Evolutionary conservation across 2,888 invertebrate genomes (phyloP), one percentile per base, ranked within the genome.

Genomic region (Trypoxylon attenuatum): DNA sequence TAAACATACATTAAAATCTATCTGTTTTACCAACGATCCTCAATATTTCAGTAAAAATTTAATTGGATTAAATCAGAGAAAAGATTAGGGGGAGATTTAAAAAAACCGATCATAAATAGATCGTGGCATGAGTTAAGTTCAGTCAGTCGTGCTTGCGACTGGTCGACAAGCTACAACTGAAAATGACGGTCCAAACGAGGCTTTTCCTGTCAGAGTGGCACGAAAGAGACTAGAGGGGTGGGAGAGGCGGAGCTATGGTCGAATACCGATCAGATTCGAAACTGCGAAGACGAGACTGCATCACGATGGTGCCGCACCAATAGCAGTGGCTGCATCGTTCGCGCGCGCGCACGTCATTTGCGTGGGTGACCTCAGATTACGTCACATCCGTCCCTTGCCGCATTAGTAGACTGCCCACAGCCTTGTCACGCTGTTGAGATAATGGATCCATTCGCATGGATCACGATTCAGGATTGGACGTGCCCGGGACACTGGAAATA

Each of bases 311-410:
- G n/a, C n/a, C n/a, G n/a, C n/a, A n/a, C n/a, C n/a, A n/a, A n/a
- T n/a, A n/a, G 67, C 69, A 70, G 53, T 55, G 33, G 57, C 21
- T 49, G 52, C 39, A 42, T 16, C 49, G 62, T 6, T 50, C 49
- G 52, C 52, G 60, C 38, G 59, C 49, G 25, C 62, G 66, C 64
- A 56, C 69, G 73, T 69, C 72, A 66, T 61, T 73, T 72, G 82
- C 84, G 85, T 85, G 79, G 85, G 85, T 84, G 85, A 85, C 85
- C 85, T 84, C 85, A 80, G 80, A 77, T 85, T 84, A 81, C 85
- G 84, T 85, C 83, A 85, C 79, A 82, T 85, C 85, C 85, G 85
- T 84, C 84, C 81, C 82, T 83, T 82, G 82, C 80, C 63, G 77
- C 76, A 84, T 84, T 84, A 85, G 75, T 77, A 83, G 82, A 82